Evolutionary conservation across 1,140 invertebrate species (phyloP).

Genomic region (Aethina tumida): DNA sequence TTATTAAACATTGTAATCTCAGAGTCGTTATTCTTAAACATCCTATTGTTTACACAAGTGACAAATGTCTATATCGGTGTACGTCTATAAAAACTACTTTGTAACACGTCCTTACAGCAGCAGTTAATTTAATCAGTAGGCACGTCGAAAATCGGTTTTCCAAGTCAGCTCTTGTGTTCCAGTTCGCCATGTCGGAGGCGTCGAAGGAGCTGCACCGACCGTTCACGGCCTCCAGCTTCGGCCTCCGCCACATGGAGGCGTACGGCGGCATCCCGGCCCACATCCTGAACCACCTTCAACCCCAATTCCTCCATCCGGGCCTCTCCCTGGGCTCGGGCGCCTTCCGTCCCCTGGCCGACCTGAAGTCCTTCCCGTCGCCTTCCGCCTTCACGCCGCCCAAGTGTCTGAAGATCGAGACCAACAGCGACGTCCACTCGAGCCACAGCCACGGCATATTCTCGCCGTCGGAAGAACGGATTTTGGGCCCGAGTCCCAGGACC

Average conservation of each 20-base stretch:
- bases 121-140: too few relatives aligned
- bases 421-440: conserved; percentile 22
- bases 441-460: conserved; percentile 32
- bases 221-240: conserved; percentile 39
- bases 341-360: conserved; percentile 33
- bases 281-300: conserved; percentile 42
- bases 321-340: conserved; percentile 34
- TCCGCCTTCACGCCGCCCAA: conserved; percentile 41
- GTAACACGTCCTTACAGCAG: too few relatives aligned
- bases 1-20: too few relatives aligned
- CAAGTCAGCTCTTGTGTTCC: conserved; percentile 14
- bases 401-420: conserved; percentile 40
- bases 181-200: conserved; percentile 35
- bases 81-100: too few relatives aligned
- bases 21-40: too few relatives aligned
- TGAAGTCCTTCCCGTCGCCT: conserved; percentile 42
- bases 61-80: too few relatives aligned
- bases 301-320: conserved; percentile 40
- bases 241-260: conserved; percentile 44
- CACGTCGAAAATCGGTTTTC: too few relatives aligned
- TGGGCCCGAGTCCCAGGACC: conserved; percentile 35
- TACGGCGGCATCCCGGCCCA: conserved; percentile 43
- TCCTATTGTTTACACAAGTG: too few relatives aligned
- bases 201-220: conserved; percentile 35
- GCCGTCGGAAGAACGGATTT: conserved; percentile 31